Base-by-base conservation (phyloP, 2,113 vertebrate species). In the Paramisgurnus dabryanus region DNA sequence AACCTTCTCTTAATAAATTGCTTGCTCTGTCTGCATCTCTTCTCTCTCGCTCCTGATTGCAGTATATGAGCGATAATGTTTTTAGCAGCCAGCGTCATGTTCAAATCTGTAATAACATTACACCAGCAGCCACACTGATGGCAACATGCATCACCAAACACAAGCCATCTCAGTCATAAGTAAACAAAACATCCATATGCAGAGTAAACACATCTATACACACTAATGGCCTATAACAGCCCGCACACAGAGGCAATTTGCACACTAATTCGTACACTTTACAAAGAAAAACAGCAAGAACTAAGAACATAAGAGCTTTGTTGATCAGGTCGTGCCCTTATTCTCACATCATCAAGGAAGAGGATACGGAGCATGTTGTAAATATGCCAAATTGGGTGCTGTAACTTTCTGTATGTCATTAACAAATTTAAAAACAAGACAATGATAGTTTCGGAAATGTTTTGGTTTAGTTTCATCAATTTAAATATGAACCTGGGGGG, bases 31-130 rank as follows among this genome's bases (percentile, higher is more conserved):
- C 75, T 47, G 17, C 55, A 45, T 77, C 73, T 58, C 72, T 61
- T 63, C 45, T 76, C 74, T 66, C 75, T 66, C 49, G 12, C 60
- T 66, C 63, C 47, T 77, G 63, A 77, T 77, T 77, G 75, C 45
- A 15, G 15, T 67, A 50, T 66, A 66, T 77, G 75, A 77, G 27
- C 66, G 75, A 77, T 77, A 66, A 77, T 77, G 47, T 65, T 76
- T 76, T 66, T 53, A 77, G 75, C 63, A 77, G 75, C 63, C 53
- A 66, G 75, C 47, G 75, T 65, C 75, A 66, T 66, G 75, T 66
- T 77, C 49, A 77, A 66, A 77, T 77, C 75, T 77, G 75, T 77
- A 77, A 77, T 77, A 77, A 67, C 75, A 66, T 77, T 77, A 77
- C 75, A 53, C 75, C 63, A 67, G 75, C 63, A 65, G 75, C 75